These are phyloP conservation scores for Halcyon chelicuti DNA, from an alignment of 2,797 vertebrate species.

Conservation along the genomic window DNA sequence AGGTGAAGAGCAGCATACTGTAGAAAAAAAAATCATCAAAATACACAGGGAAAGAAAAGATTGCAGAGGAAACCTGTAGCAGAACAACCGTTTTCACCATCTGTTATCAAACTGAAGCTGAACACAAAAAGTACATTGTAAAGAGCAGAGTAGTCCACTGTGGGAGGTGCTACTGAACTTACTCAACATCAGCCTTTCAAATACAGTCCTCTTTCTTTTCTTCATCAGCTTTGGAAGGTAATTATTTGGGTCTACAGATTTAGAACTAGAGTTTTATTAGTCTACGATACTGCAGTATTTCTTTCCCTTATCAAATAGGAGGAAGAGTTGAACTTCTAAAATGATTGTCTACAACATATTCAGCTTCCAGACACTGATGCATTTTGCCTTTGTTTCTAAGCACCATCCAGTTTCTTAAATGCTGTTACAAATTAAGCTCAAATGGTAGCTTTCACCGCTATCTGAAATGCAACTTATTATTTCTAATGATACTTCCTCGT, in stretches of 20 bases:
- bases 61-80: neutral
- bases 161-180: neutral
- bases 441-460: neutral
- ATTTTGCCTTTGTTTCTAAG: slow-evolving; percentile 27
- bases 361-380: neutral
- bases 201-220: neutral
- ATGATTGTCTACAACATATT: neutral
- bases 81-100: neutral
- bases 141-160: neutral
- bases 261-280: neutral
- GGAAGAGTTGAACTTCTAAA: neutral
- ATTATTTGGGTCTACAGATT: neutral
- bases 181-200: neutral
- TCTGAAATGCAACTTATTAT: slow-evolving; percentile 7
- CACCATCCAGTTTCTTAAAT: neutral
- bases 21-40: neutral
- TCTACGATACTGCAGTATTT: neutral
- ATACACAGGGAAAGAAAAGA: neutral
- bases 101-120: neutral
- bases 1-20: neutral
- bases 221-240: neutral
- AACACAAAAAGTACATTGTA: neutral
- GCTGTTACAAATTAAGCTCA: slow-evolving; percentile 27
- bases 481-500: slow-evolving; percentile 5
- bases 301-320: neutral